Conservation (phyloP, 1,140 invertebrate genomes). For the Caerostris extrusa region DNA sequence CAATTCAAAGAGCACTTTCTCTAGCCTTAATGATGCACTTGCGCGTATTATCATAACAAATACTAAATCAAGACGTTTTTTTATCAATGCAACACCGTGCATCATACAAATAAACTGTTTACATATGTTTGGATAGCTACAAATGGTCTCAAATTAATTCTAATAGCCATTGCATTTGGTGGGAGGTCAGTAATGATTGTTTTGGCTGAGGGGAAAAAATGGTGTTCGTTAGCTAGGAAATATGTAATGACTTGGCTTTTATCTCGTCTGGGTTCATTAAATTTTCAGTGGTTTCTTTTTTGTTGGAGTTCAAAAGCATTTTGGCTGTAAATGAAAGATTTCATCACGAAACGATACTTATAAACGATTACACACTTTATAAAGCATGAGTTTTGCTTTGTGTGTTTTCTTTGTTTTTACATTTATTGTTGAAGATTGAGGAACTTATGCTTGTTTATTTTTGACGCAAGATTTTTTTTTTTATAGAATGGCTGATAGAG, state of each 20-base stretch:
- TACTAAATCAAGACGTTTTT: not conserved
- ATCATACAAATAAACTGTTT: not conserved
- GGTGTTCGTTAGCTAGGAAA: not conserved
- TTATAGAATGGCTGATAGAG: too few relatives aligned
- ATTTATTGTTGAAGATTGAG: not conserved
- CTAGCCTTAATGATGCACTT: not conserved
- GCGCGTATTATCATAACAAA: slow-evolving; percentile 16
- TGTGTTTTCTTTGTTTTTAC: not conserved
- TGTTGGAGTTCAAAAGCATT: not conserved
- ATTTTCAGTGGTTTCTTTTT: not conserved
- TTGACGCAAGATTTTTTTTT: not conserved
- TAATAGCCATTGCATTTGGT: not conserved
- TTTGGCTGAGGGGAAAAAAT: not conserved
- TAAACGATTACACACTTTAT: slow-evolving; percentile 10
- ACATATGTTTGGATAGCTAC: slow-evolving; percentile 28
- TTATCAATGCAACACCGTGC: not conserved
- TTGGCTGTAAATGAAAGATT: not conserved
- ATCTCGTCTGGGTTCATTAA: not conserved
- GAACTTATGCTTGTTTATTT: not conserved
- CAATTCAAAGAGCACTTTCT: not conserved
- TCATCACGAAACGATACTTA: not conserved
- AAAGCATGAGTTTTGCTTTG: not conserved
- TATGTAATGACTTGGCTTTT: not conserved
- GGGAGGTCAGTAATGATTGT: not conserved
- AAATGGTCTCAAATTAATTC: slow-evolving; percentile 14